Percentiles rank a stretch among this genome's conserved stretches.
These are phyloP conservation scores for Acanthosoma haemorrhoidale DNA, from an alignment of 2,888 invertebrate genomes.

Conservation along the genomic window DNA sequence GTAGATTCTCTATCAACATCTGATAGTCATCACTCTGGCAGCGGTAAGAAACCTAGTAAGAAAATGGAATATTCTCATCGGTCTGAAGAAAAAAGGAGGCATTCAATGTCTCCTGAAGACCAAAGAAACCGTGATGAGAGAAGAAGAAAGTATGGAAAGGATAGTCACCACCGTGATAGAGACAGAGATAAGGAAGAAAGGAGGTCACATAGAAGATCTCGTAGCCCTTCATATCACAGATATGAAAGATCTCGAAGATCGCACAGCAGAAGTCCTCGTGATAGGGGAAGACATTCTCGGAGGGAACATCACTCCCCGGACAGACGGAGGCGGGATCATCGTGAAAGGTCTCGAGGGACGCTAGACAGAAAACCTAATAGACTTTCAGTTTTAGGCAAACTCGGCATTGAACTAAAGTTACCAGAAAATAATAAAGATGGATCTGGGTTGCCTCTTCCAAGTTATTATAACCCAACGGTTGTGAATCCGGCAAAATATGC, in stretches of 20 bases:
- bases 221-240: constrained; percentile 22
- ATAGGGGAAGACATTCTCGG: constrained; percentile 12
- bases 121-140: constrained; percentile 15
- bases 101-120: constrained; percentile 17
- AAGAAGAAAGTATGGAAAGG: constrained; percentile 3
- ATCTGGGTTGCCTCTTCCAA: constrained; percentile 52
- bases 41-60: not conserved
- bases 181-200: not conserved
- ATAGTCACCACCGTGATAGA: constrained; percentile 14
- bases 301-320: constrained; percentile 13
- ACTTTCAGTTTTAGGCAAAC: constrained; percentile 40
- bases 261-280: constrained; percentile 21
- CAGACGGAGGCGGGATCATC: constrained; percentile 12
- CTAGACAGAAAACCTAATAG: constrained; percentile 25
- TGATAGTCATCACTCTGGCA: not conserved
- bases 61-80: not conserved
- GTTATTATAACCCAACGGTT: constrained; percentile 68
- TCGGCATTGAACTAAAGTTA: constrained; percentile 43
- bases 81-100: constrained; percentile 6
- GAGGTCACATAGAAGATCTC: not conserved
- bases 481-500: constrained; percentile 77
- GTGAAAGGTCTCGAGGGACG: constrained; percentile 4
- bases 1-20: not conserved
- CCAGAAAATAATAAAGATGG: constrained; percentile 44
- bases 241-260: constrained; percentile 23